Evolutionary conservation across 2,113 vertebrate genomes (phyloP), one percentile per base, ranked within the genome.

Genomic region (Astur gentilis): DNA sequence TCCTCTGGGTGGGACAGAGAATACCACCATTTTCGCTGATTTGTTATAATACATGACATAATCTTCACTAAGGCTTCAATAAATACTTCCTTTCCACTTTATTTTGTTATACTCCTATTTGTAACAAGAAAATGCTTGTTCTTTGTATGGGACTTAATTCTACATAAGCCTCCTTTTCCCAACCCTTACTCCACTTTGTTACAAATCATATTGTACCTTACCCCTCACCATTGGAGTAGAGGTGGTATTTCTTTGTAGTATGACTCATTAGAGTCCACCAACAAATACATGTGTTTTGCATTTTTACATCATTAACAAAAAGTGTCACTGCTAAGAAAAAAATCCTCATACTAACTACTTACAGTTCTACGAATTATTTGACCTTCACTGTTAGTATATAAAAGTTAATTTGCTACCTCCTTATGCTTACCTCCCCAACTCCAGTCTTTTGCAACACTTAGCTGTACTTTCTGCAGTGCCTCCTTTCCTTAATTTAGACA

Each of bases 221-320:
- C 9, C 16, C 60, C 54, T 52, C 38, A 23, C 8, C 13, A 19
- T 0, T 57, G 26, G 2, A 38, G 21, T 2, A 64, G 25, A 50
- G 36, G 9, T 13, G 29, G 2, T 8, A 57, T 44, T 89, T 73
- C 26, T 72, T 25, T 49, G 31, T 45, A 72, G 21, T 27, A 19
- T 11, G 16, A 69, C 27, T 64, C 49, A 26, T 44, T 57, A 25
- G 8, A 83, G 27, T 71, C 31, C 38, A 57, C 16, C 36, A 90
- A 38, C 23, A 89, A 64, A 44, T 6, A 38, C 8, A 38, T 0
- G 17, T n/a, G 29, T 9, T 71, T 66, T 71, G 27, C 32, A 34
- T 45, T 70, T 83, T 58, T 64, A 40, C 15, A 44, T 57, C 44
- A 67, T 18, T 65, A 64, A 82, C 17, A 88, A 27, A 22, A 83